Conservation (phyloP, 2,797 vertebrate genomes). For the Taenioides sp. region DNA sequence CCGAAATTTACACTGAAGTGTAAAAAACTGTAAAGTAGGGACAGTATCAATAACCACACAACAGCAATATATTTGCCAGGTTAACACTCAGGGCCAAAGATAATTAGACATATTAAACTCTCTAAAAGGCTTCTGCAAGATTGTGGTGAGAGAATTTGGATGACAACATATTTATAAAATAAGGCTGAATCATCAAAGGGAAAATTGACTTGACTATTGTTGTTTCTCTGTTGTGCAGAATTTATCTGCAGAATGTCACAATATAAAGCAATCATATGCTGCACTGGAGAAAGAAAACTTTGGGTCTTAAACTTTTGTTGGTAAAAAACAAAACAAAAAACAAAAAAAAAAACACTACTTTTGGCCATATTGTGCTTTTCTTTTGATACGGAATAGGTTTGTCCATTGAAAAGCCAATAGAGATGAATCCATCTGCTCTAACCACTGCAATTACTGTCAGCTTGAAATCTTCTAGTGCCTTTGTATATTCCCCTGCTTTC, state of each 20-base stretch:
- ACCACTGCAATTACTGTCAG: slow-evolving; percentile 54
- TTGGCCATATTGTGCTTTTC: slow-evolving; percentile 24
- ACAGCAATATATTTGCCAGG: not conserved
- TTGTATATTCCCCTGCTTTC: slow-evolving; percentile 21
- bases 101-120: not conserved
- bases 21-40: not conserved
- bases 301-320: slow-evolving; percentile 22
- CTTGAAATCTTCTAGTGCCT: slow-evolving; percentile 26
- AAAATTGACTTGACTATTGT: not conserved
- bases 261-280: slow-evolving; percentile 1
- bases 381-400: slow-evolving; percentile 34
- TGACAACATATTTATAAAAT: not conserved
- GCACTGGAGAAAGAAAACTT: slow-evolving; percentile 20
- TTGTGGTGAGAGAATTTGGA: not conserved
- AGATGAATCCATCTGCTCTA: slow-evolving; percentile 43
- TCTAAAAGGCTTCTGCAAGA: not conserved
- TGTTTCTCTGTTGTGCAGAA: not conserved
- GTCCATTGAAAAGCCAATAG: slow-evolving; percentile 25
- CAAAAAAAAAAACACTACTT: slow-evolving; percentile 4
- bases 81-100: not conserved
- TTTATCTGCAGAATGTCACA: slow-evolving; percentile 9
- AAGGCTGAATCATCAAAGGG: not conserved
- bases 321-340: slow-evolving; percentile 26
- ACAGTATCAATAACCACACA: not conserved
- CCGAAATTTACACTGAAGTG: too few species aligned